A percentile compares a stretch with the other conserved stretches of the same genome.
Evolutionary conservation across 2,113 vertebrate species (phyloP).

Genomic region (Perca schrenkii): DNA sequence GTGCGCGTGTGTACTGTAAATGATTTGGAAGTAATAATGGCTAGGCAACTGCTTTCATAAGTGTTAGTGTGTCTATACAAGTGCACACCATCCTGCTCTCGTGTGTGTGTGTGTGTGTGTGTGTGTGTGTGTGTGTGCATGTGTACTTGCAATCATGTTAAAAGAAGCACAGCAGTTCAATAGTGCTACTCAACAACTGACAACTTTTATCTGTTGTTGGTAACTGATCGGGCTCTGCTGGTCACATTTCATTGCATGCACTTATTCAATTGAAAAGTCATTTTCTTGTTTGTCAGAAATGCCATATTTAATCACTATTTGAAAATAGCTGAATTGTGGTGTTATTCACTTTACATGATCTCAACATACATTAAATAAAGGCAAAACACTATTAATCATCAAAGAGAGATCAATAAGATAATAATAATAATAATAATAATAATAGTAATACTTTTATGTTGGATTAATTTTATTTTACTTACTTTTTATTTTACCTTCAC

Average conservation of each 20-base stretch:
- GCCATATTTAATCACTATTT: not conserved
- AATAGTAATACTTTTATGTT: not conserved
- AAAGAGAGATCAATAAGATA: not conserved
- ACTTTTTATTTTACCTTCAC: not conserved
- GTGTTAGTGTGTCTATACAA: not conserved
- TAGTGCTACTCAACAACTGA: not conserved
- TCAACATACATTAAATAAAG: not conserved
- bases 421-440: not conserved
- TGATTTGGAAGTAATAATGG: slow-evolving; percentile 66
- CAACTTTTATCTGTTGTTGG: not conserved
- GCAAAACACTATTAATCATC: not conserved
- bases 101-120: not conserved
- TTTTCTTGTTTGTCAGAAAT: not conserved
- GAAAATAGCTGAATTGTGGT: not conserved
- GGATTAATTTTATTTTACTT: not conserved
- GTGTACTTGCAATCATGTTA: not conserved
- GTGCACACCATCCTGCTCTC: not conserved
- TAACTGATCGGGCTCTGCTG: not conserved
- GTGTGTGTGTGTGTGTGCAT: not conserved
- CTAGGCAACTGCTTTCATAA: slow-evolving; percentile 15
- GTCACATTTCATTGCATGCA: slow-evolving; percentile 6
- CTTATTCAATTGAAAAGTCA: not conserved
- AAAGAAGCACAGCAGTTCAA: not conserved
- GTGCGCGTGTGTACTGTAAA: slow-evolving; percentile 46
- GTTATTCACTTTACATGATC: not conserved